Conservation (phyloP, 2,888 invertebrate genomes). For the Bruchidius siliquastri region DNA sequence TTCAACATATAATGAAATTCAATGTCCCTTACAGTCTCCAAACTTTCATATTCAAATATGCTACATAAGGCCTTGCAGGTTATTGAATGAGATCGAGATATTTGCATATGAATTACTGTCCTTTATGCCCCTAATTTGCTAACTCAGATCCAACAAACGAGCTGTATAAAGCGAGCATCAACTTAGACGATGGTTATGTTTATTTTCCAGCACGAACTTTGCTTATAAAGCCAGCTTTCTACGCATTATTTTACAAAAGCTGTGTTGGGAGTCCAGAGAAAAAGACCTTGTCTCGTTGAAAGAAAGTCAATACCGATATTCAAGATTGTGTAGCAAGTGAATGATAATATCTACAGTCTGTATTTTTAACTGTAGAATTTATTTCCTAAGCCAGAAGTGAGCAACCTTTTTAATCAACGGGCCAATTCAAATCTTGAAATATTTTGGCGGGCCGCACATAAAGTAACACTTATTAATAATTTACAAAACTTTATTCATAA, state of each 20-base stretch:
- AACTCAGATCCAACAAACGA: neutral
- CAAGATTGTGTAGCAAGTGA: neutral
- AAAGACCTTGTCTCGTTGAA: neutral
- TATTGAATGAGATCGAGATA: neutral
- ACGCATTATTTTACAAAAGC: neutral
- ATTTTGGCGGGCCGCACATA: too few species aligned
- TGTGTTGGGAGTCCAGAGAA: neutral
- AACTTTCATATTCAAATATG: too few species aligned
- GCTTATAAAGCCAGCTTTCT: neutral
- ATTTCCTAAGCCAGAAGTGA: too few species aligned
- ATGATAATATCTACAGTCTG: too few species aligned
- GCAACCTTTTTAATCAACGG: too few species aligned
- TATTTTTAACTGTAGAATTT: too few species aligned
- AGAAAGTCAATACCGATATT: neutral
- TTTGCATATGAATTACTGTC: neutral
- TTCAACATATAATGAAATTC: too few species aligned
- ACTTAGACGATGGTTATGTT: neutral
- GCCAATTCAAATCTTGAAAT: too few species aligned
- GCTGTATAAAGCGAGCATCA: neutral
- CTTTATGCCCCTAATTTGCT: neutral
- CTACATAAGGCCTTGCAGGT: neutral
- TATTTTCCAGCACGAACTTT: neutral
- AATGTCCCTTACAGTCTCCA: too few species aligned
- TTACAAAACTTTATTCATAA: too few species aligned
- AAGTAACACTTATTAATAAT: too few species aligned